Base-by-base conservation (phyloP, 1,140 invertebrate genomes). In the Rhyacophila brunnea region DNA sequence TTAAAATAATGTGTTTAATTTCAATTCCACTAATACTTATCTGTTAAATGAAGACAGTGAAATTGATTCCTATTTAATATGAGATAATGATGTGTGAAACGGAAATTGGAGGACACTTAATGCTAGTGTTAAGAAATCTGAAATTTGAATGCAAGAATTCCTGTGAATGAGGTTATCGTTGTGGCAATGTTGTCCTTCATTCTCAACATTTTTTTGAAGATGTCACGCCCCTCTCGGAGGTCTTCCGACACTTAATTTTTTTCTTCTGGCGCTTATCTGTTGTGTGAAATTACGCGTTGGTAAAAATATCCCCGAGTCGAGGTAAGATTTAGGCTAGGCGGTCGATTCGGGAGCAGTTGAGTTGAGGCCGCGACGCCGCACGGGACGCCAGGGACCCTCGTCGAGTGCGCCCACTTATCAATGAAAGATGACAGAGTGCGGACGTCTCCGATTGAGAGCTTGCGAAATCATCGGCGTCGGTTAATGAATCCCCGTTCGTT, bases 261-360 rank as follows among this genome's bases (percentile, higher is more conserved):
- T 18, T 46, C 23, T 28, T 28, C 9, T 28, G 9, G 23, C 23
- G 23, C 23, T 49, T 36, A 32, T 28, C 47, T 49, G 9, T 9
- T 36, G 47, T 13, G 23, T 28, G 23, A 28, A 28, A 49, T 49
- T 49, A 45, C 47, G 10, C 23, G 47, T 17, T 23, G 47, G 47
- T 49, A 49, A 49, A 49, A 49, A 49, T 49, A 49, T 49, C 47
- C 14, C 18, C 17, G 23, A 32, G 47, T 6, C n/a, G 47, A 49
- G 47, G 47, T 49, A 23, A 23, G 18, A 49, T 13, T 49, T 32
- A 34, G 47, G 47, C 47, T 49, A 34, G 28, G 47, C 43, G 47
- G 47, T 36, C 28, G 47, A 17, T 17, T 14, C 23, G 23, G 23
- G 23, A 28, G 23, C 23, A 28, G 23, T 28, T n/a, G 17, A 28